Base-by-base conservation (phyloP, 2,888 invertebrate species). In the Pherbina coryleti region DNA sequence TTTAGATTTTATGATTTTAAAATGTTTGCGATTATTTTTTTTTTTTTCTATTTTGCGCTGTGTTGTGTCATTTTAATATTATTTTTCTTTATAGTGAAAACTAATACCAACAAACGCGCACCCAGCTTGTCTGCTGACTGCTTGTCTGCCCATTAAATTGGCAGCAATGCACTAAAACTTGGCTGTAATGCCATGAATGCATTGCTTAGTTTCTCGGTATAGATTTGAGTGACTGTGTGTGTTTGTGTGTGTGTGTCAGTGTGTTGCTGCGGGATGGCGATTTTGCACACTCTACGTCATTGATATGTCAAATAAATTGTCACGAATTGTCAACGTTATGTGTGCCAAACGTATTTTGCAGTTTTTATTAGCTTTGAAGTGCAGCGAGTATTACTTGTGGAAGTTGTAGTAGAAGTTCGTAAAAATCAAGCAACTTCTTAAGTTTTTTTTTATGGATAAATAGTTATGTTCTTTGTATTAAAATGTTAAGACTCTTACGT, bases 281-380 rank as follows among this genome's bases (percentile, higher is more conserved):
- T 3, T 64, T 74, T 44, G 44, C 31, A 82, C 81, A 81, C 76
- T 79, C 75, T 76, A 81, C 80, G 80, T 81, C 81, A 80, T 80
- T 81, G 82, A 82, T 81, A 81, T 81, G 82, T 79, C 81, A 78
- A 76, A 82, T 82, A 82, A 82, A 81, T 81, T 82, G 81, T 81
- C 82, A 82, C 82, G 82, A 80, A 80, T 82, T 82, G 82, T 82
- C 81, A 82, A 79, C 79, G 82, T 73, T 82, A 79, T 82, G 76
- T 82, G 79, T 79, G 81, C 79, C 82, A 82, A 82, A 79, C 78
- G 79, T 77, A 31, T 71, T 72, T 69, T 19, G 11, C 17, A 34
- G 8, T 64, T 64, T 64, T 64, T 64, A 64, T 64, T 31, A 64
- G 34, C 28, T 44, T 44, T 44, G 14, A 44, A 44, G 44, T 44